These are phyloP conservation scores for Coboldia fuscipes DNA, from an alignment of 1,140 invertebrate genomes.

Conservation along the genomic window DNA sequence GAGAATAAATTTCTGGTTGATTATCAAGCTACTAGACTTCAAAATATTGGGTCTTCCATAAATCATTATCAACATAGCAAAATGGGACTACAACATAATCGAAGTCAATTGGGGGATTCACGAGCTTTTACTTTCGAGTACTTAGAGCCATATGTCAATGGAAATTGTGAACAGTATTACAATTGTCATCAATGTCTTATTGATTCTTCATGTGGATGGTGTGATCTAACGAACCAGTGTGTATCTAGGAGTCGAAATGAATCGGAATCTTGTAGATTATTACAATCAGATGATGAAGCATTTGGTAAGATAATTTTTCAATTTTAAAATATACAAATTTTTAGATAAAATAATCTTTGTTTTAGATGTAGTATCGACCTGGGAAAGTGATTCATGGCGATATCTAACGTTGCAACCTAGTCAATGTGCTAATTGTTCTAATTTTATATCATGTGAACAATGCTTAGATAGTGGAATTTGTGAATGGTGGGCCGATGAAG, in stretches of 20 bases:
- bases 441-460: conserved; percentile 65
- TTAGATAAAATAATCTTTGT: no score
- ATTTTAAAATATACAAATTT: no score
- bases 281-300: conserved; percentile 23
- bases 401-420: conserved; percentile 59
- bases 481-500: conserved; percentile 76
- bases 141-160: conserved; percentile 63
- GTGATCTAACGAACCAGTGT: conserved; percentile 43
- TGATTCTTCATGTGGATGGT: conserved; percentile 82
- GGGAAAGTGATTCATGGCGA: conserved; percentile 43
- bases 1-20: conserved; percentile 37
- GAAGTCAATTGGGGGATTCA: conserved; percentile 40
- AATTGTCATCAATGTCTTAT: conserved; percentile 76
- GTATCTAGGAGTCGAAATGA: conserved; percentile 38
- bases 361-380: no score
- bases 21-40: conserved; percentile 35
- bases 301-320: conserved; percentile 14
- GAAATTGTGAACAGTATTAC: conserved; percentile 50
- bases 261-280: conserved; percentile 14
- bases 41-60: conserved; percentile 12
- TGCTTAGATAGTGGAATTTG: conserved; percentile 51
- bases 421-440: conserved; percentile 67
- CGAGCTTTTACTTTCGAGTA: conserved; percentile 77
- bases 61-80: conserved; percentile 40
- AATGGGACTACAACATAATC: conserved; percentile 57